A percentile compares a stretch with the other conserved stretches of the same genome.
phyloP scores from a whole-genome alignment of 2,888 invertebrate genomes.

The Ischnura elegans region DNA sequence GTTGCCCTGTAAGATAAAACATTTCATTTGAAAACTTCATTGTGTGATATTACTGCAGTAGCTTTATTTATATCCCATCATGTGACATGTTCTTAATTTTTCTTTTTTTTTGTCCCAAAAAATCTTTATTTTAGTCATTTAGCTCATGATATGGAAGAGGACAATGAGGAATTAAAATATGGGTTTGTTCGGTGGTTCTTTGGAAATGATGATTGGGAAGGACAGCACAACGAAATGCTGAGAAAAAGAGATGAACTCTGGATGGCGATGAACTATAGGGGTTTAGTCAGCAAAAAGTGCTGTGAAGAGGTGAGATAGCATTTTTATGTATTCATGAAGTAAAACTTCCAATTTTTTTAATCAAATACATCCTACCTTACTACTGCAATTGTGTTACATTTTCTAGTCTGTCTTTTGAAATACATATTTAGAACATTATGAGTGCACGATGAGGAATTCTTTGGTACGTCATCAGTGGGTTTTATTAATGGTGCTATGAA shows the following conservation, averaged over 20 bases:
- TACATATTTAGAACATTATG: too few relatives aligned
- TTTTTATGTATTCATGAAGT: too few relatives aligned
- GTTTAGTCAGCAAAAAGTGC: conserved; percentile 78
- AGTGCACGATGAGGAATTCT: too few relatives aligned
- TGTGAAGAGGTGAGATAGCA: conserved; percentile 78
- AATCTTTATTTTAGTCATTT: conserved; percentile 76
- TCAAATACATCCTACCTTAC: too few relatives aligned
- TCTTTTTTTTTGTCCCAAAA: too few relatives aligned
- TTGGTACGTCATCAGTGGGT: too few relatives aligned
- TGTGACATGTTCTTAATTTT: conserved; percentile 20
- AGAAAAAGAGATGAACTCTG: conserved; percentile 76
- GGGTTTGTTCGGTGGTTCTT: conserved; percentile 78
- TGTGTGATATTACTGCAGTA: not conserved
- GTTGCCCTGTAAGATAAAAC: conserved; percentile 79
- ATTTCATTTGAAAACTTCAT: not conserved
- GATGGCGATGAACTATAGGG: conserved; percentile 78
- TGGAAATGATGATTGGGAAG: conserved; percentile 71
- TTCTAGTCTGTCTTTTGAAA: too few relatives aligned
- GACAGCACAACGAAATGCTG: conserved; percentile 75
- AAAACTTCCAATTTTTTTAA: too few relatives aligned
- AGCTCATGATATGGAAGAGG: conserved; percentile 82
- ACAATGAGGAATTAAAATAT: conserved; percentile 79
- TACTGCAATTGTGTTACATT: too few relatives aligned
- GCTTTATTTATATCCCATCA: not conserved
- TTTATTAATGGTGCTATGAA: too few relatives aligned